Evolutionary conservation across 1,140 invertebrate species (phyloP), one percentile per base, ranked within the genome.

Genomic region (Drosophila parvula): DNA sequence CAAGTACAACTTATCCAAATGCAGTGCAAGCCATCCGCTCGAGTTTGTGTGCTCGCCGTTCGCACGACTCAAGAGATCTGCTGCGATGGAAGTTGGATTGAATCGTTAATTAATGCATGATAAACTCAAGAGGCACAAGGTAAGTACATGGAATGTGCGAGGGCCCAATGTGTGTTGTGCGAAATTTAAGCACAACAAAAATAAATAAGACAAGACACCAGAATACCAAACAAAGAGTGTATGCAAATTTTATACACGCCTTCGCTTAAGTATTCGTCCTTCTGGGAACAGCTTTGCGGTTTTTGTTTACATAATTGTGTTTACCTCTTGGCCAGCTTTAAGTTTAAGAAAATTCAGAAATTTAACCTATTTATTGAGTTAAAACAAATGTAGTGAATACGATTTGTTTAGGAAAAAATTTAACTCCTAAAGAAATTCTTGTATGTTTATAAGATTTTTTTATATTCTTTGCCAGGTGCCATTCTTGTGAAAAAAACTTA

Each of bases 81-180:
- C 53, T 64, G 65, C 64, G 58, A 61, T 77, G 43, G 40, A 45
- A 44, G 69, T 63, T 47, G 71, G 58, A 73, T 56, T 61, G 81
- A 67, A 80, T 61, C 56, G 68, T 77, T 84, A 84, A 84, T 83
- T 69, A 77, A 77, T 80, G 77, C 64, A 74, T 64, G 69, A 50
- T 78, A 44, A 51, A 44, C 67, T 48, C 30, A 28, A 41, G 51
- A 11, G 43, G 48, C 50, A 55, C 51, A 47, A 30, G 43, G 51
- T 38, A 70, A 71, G 51, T 16, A 36, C 36, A 30, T 68, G 34
- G 51, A 70, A 34, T 58, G 64, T 32, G 51, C 12, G 12, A 38
- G 18, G 7, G 5, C 30, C 45, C 22, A 45, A 22, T 38, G 30
- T 57, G 45, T 67, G 45, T 53, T 68, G 14, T 56, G 22, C 14